Conservation (phyloP, 2,888 invertebrate species). For the Luffia ferchaultella region DNA sequence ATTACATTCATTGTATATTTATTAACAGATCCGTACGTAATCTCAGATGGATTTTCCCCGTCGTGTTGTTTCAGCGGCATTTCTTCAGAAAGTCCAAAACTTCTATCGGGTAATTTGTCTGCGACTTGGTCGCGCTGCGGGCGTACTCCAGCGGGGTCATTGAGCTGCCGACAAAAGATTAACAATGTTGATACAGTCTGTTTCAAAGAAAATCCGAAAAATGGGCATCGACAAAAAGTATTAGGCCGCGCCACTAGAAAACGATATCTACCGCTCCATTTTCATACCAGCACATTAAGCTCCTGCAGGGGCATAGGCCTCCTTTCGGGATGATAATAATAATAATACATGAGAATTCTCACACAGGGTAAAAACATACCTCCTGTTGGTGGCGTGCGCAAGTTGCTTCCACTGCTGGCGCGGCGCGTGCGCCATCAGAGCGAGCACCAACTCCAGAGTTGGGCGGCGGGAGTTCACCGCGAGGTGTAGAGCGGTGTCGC, state of each 20-base stretch:
- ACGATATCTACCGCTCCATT: too few species aligned
- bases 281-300: too few species aligned
- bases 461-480: slow-evolving; percentile 46
- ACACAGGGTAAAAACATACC: too few species aligned
- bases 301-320: too few species aligned
- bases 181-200: too few species aligned
- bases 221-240: too few species aligned
- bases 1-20: too few species aligned
- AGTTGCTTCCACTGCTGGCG: slow-evolving; percentile 43
- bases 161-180: slow-evolving; percentile 27
- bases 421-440: slow-evolving; percentile 40
- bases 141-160: slow-evolving; percentile 46
- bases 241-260: too few species aligned
- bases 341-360: too few species aligned
- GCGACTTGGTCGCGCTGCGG: slow-evolving; percentile 34
- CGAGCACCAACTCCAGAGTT: slow-evolving; percentile 36
- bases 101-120: slow-evolving; percentile 38
- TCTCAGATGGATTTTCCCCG: too few species aligned
- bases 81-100: slow-evolving; percentile 50
- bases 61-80: slow-evolving; percentile 31
- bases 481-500: slow-evolving; percentile 47
- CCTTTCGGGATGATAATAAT: too few species aligned
- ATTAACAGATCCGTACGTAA: background rate
- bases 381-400: slow-evolving; percentile 39
- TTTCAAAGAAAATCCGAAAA: too few species aligned